These are phyloP conservation scores for Dryas iulia DNA, from an alignment of 1,140 invertebrate species.

Conservation along the genomic window DNA sequence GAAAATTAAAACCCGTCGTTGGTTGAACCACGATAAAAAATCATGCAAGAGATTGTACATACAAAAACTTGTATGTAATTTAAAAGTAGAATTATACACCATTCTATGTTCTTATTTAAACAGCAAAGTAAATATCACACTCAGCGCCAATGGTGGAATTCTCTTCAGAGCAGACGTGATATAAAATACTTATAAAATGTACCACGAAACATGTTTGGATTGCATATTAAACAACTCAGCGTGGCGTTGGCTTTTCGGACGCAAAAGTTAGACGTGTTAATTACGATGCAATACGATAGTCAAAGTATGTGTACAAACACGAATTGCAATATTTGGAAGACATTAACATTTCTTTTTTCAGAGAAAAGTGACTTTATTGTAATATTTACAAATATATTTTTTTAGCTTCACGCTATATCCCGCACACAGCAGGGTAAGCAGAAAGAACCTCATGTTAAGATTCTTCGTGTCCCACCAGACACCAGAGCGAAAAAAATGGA, in stretches of 20 bases:
- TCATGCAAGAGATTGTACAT: conserved; percentile 11
- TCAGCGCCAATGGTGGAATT: conserved; percentile 12
- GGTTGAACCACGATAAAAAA: neutral
- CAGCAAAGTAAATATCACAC: conserved; percentile 27
- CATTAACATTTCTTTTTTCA: neutral
- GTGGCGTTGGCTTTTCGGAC: neutral
- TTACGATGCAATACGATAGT: conserved; percentile 1
- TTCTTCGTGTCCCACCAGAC: too few species aligned
- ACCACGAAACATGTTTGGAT: conserved; percentile 17
- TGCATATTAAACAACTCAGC: conserved; percentile 16
- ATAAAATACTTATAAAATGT: conserved; percentile 12
- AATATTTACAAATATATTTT: too few species aligned
- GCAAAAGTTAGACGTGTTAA: conserved; percentile 12
- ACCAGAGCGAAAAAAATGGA: too few species aligned
- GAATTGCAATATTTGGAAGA: neutral
- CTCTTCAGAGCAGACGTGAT: conserved; percentile 5
- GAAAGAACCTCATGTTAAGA: too few species aligned
- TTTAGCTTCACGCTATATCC: too few species aligned
- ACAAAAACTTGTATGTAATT: conserved; percentile 12
- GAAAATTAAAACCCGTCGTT: conserved; percentile 3
- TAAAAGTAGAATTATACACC: conserved; percentile 9
- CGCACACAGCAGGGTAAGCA: too few species aligned
- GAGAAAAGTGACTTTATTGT: too few species aligned
- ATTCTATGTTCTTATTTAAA: conserved; percentile 21
- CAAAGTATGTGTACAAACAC: neutral